Percentiles rank a stretch among this genome's conserved stretches.
These are phyloP conservation scores for Hylaea fasciaria DNA, from an alignment of 2,888 invertebrate genomes.

Conservation along the genomic window DNA sequence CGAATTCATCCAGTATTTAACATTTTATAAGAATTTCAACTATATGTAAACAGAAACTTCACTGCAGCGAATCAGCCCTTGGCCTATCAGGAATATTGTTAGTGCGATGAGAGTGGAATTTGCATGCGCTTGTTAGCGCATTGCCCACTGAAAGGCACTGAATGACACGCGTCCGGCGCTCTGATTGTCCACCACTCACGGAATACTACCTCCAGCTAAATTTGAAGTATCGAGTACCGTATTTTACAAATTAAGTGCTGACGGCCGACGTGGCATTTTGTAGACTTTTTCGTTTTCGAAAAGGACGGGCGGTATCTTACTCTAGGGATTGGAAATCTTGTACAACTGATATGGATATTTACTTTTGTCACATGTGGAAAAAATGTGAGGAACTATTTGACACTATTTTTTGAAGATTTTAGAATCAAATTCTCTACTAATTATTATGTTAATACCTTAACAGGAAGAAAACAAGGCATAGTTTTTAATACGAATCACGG, in stretches of 20 bases:
- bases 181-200: constrained; percentile 65
- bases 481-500: too few relatives aligned
- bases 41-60: constrained; percentile 43
- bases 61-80: constrained; percentile 48
- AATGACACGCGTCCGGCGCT: constrained; percentile 72
- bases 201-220: constrained; percentile 43
- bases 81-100: constrained; percentile 70
- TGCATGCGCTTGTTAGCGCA: constrained; percentile 84
- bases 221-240: constrained; percentile 51
- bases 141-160: constrained; percentile 70
- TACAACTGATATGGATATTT: not conserved
- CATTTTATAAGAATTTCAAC: not conserved
- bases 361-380: not conserved
- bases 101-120: constrained; percentile 67
- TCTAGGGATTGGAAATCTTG: constrained; percentile 13
- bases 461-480: too few relatives aligned
- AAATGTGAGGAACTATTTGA: not conserved
- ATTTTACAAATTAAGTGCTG: constrained; percentile 38
- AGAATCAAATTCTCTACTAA: too few relatives aligned
- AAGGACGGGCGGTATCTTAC: constrained; percentile 20
- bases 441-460: too few relatives aligned
- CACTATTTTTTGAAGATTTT: too few relatives aligned
- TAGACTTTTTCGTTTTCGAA: constrained; percentile 23
- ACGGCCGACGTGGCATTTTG: constrained; percentile 40
- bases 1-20: too few relatives aligned